These are phyloP conservation scores for Hipposideros larvatus DNA, from an alignment of 2,797 vertebrate genomes.

Conservation along the genomic window DNA sequence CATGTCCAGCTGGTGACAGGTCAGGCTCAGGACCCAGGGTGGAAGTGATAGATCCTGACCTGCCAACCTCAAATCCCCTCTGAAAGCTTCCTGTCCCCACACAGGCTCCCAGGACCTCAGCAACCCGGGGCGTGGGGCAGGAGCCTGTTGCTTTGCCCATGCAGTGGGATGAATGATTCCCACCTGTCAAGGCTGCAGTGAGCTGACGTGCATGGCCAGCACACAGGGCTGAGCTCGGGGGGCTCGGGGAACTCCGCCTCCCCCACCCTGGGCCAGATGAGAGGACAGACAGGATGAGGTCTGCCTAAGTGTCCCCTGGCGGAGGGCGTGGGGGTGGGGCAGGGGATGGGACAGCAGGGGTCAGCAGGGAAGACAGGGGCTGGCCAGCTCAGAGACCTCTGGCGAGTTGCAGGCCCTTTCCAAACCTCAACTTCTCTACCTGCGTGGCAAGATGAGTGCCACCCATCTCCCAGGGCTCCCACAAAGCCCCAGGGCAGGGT, in stretches of 20 bases:
- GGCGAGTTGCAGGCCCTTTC: background rate
- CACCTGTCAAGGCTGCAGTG: background rate
- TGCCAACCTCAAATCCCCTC: background rate
- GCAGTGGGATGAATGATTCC: background rate
- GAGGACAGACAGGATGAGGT: background rate
- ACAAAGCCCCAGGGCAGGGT: background rate
- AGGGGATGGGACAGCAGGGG: fast-evolving
- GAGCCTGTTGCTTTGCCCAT: background rate
- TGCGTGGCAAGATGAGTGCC: background rate
- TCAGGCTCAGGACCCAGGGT: background rate
- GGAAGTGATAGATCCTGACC: background rate
- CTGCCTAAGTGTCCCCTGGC: background rate
- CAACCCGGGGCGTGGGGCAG: too few species aligned
- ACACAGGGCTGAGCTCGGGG: too few species aligned
- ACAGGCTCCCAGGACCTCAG: too few species aligned
- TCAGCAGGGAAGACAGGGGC: background rate
- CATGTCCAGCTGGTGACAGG: background rate
- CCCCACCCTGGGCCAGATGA: background rate
- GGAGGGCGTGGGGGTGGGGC: fast-evolving
- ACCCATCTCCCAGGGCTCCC: background rate
- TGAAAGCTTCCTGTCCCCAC: background rate
- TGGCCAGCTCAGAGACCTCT: background rate
- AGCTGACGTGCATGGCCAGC: background rate
- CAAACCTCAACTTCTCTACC: background rate
- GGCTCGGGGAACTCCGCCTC: background rate